phyloP scores from a whole-genome alignment of 1,140 invertebrate genomes.

The Homarus americanus region DNA sequence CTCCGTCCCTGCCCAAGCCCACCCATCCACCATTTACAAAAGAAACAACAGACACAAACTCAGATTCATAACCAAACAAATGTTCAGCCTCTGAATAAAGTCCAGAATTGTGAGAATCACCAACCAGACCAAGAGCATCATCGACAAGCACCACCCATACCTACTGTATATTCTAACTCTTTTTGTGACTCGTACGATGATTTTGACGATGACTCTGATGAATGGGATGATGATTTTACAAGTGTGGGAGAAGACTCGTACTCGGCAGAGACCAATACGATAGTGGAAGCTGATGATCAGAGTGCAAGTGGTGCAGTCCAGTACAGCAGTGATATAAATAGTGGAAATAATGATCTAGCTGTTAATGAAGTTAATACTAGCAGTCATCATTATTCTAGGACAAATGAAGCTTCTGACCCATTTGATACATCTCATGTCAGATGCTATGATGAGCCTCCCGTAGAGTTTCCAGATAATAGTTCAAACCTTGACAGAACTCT shows the following conservation, averaged over 20 bases:
- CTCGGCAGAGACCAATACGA: conserved; percentile 24
- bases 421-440: conserved; percentile 78
- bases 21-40: conserved; percentile 74
- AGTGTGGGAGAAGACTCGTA: not conserved
- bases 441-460: conserved; percentile 75
- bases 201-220: conserved; percentile 38
- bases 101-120: conserved; percentile 4
- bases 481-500: not conserved
- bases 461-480: conserved; percentile 46
- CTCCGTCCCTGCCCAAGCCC: conserved; percentile 56
- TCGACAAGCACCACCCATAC: conserved; percentile 10
- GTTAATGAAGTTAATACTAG: conserved; percentile 1
- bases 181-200: conserved; percentile 29
- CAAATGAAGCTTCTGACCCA: conserved; percentile 76
- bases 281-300: not conserved
- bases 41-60: not conserved
- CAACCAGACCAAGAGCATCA: not conserved
- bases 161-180: conserved; percentile 30
- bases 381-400: not conserved
- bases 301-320: not conserved
- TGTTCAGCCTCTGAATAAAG: not conserved
- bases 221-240: conserved; percentile 54
- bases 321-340: not conserved
- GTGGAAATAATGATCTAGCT: not conserved
- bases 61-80: not conserved